phyloP scores from a whole-genome alignment of 2,888 invertebrate genomes.

The Laspeyria flexula region DNA sequence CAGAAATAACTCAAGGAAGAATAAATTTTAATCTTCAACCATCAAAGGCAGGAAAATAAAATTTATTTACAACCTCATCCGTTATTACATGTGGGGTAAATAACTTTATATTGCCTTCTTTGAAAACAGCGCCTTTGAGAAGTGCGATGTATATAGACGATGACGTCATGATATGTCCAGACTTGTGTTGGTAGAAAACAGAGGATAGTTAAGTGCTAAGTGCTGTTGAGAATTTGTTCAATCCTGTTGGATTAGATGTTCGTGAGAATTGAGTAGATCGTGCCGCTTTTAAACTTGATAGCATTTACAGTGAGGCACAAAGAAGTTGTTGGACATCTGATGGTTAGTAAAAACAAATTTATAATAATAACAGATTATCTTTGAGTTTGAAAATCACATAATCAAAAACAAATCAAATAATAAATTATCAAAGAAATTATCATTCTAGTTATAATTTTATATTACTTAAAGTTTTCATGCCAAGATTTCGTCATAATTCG shows the following conservation, averaged over 20 bases:
- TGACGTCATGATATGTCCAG: not conserved
- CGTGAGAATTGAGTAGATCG: not conserved
- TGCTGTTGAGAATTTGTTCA: slow-evolving; percentile 4
- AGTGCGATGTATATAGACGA: slow-evolving; percentile 1
- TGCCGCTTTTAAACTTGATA: not conserved
- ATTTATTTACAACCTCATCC: slow-evolving; percentile 27
- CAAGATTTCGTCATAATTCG: too few relatives aligned
- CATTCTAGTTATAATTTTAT: too few relatives aligned
- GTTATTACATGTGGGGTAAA: slow-evolving; percentile 29
- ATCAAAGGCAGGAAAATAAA: slow-evolving; percentile 31
- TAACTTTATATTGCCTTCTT: slow-evolving; percentile 38
- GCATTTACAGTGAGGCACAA: not conserved
- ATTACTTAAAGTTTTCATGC: too few relatives aligned
- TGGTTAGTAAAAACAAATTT: not conserved
- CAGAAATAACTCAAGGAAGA: slow-evolving; percentile 13
- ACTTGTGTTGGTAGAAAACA: not conserved
- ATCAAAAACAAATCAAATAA: too few relatives aligned
- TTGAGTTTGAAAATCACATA: too few relatives aligned
- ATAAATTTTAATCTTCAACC: slow-evolving; percentile 36
- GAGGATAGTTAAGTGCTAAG: slow-evolving; percentile 7
- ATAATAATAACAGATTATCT: too few relatives aligned
- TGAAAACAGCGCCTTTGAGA: slow-evolving; percentile 16
- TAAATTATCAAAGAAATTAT: too few relatives aligned
- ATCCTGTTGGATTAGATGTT: slow-evolving; percentile 3
- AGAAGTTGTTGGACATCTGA: not conserved